These are phyloP conservation scores for Euzophera pinguis DNA, from an alignment of 2,888 invertebrate species.

Conservation along the genomic window DNA sequence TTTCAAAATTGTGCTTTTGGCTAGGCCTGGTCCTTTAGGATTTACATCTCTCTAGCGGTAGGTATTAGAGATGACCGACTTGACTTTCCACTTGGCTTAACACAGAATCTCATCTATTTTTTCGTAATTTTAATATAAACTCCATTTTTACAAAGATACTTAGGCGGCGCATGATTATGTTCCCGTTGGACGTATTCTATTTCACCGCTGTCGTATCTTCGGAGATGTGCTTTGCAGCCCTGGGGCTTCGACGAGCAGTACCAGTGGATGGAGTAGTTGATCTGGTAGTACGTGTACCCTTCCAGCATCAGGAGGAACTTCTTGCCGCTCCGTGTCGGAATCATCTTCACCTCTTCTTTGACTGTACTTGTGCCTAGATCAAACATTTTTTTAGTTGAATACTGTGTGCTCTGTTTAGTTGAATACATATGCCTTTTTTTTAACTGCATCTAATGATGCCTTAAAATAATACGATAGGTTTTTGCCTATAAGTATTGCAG, in stretches of 20 bases:
- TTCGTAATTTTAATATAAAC: not conserved
- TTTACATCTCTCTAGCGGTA: too few relatives aligned
- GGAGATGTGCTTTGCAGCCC: conserved; percentile 33
- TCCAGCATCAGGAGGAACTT: conserved; percentile 24
- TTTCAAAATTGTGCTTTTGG: too few relatives aligned
- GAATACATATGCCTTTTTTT: too few relatives aligned
- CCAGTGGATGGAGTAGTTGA: conserved; percentile 21
- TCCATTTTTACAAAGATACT: not conserved
- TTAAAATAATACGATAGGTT: too few relatives aligned
- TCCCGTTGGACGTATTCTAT: conserved; percentile 24
- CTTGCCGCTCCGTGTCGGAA: conserved; percentile 18
- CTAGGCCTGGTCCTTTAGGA: too few relatives aligned
- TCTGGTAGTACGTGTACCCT: conserved; percentile 29
- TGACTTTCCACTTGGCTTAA: conserved; percentile 48
- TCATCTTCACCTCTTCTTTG: conserved; percentile 7
- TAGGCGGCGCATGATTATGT: conserved; percentile 20
- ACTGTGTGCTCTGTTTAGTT: too few relatives aligned
- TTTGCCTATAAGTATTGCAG: too few relatives aligned
- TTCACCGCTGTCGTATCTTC: conserved; percentile 17
- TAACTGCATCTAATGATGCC: too few relatives aligned
- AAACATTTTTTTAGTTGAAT: too few relatives aligned
- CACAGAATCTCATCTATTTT: conserved; percentile 34
- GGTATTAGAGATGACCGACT: too few relatives aligned
- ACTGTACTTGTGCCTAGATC: not conserved
- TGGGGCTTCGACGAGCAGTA: conserved; percentile 20